Conservation (phyloP, 2,113 vertebrate genomes). For the Nibea albiflora region DNA sequence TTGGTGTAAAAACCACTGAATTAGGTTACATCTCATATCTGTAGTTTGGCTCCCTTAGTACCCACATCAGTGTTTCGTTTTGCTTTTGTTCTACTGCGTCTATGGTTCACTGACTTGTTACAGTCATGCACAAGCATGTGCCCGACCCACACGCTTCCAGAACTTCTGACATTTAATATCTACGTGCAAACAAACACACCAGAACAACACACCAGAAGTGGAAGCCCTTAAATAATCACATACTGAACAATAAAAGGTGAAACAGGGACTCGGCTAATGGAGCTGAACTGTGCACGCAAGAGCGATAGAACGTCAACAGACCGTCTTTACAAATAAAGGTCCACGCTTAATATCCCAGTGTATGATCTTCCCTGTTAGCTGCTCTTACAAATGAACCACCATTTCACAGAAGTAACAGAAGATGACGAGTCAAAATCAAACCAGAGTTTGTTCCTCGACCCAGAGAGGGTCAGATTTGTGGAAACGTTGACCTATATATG, state of each 20-base stretch:
- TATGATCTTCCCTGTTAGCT: too few relatives aligned
- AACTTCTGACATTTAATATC: background rate
- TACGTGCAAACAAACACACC: background rate
- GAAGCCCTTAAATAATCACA: too few relatives aligned
- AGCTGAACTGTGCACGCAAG: too few relatives aligned
- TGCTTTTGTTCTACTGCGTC: background rate
- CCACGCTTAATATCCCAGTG: too few relatives aligned
- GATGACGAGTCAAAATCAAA: too few relatives aligned
- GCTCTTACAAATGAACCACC: too few relatives aligned
- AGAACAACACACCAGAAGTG: too few relatives aligned
- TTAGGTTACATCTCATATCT: background rate
- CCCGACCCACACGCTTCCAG: background rate
- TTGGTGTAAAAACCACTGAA: slow-evolving; percentile 4
- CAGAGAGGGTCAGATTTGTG: too few relatives aligned
- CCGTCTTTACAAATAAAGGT: background rate
- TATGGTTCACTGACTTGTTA: background rate
- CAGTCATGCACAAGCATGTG: background rate
- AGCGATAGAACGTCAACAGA: background rate
- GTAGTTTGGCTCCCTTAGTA: background rate
- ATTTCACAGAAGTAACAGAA: background rate
- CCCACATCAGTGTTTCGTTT: background rate
- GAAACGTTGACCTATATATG: too few relatives aligned
- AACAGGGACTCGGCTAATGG: too few relatives aligned
- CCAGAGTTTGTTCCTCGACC: too few relatives aligned
- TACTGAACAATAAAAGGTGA: too few relatives aligned